Base-by-base conservation (phyloP, 1,140 invertebrate species). In the Apis cerana region DNA sequence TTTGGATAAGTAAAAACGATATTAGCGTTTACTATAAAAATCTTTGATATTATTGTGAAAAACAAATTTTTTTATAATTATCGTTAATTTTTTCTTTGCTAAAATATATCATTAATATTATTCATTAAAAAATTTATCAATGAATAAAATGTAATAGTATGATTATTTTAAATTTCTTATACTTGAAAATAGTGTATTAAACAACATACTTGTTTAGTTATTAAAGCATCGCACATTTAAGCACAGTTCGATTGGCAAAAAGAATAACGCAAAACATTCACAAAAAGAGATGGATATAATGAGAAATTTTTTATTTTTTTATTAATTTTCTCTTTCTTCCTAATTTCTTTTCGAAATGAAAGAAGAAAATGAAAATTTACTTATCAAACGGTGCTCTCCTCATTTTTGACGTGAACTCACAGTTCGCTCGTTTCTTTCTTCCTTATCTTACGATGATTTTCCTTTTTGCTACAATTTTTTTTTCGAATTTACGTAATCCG, bases 321-420 rank as follows among this genome's bases (percentile, higher is more conserved):
- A n/a, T 19, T 48, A 27, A 50, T 70, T 72, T 75, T 72, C 58
- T 83, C 27, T 15, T 65, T 77, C 74, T 59, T 65, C 65, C 59
- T 65, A 56, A 70, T 56, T 48, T 17, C 56, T 33, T 71, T 11
- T 75, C 54, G n/a, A 56, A 79, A 75, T 43, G 62, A 50, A 50
- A 50, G 59, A 65, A 48, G 79, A 52, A 69, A 85, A 81, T 33
- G 64, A 75, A 69, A 84, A 80, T 91, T 93, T 92, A 93, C 92
- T 92, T 93, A 92, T 92, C 92, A 69, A 89, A 92, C 72, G 92
- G 81, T 84, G 92, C 83, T 85, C 89, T 92, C 89, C 90, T 92
- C 92, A 92, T 92, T 82, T 43, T 89, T 82, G 88, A 87, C 52
- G 84, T 79, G 10, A 67, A 78, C 65, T 62, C 82, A 81, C 83